Percentiles rank a stretch among this genome's conserved stretches.
phyloP scores from a whole-genome alignment of 2,113 vertebrate genomes.

The Laticauda colubrina region DNA sequence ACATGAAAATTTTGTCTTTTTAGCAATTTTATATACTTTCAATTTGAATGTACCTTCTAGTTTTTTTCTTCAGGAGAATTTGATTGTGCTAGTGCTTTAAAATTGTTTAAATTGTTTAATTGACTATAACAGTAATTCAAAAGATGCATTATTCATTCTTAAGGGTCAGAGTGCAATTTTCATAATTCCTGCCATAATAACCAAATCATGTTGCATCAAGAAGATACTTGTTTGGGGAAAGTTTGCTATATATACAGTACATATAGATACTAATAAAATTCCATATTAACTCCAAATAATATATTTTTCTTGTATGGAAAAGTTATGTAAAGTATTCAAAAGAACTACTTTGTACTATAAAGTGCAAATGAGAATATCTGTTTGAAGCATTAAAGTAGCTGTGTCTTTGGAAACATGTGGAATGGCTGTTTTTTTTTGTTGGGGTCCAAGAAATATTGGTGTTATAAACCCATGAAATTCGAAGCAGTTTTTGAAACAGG shows the following conservation, averaged over 20 bases:
- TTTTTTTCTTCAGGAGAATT: background rate
- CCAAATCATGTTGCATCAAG: background rate
- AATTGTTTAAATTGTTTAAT: background rate
- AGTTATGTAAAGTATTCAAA: background rate
- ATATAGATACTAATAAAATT: background rate
- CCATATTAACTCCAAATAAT: background rate
- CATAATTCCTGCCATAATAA: background rate
- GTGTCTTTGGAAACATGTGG: background rate
- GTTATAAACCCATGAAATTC: background rate
- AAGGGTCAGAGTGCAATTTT: background rate
- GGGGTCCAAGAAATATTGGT: background rate
- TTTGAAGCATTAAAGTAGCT: background rate
- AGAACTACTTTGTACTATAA: background rate
- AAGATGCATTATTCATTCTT: background rate
- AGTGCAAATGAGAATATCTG: background rate
- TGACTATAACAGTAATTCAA: background rate
- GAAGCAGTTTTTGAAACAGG: background rate
- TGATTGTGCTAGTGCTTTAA: background rate
- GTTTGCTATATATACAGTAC: background rate
- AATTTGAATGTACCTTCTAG: background rate
- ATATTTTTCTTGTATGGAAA: background rate
- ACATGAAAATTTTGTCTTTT: background rate
- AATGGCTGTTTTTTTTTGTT: background rate
- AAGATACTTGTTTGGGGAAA: background rate
- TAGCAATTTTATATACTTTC: background rate